Conservation (phyloP, 92 coral and sea anemone species). For the Porites evermanni region DNA sequence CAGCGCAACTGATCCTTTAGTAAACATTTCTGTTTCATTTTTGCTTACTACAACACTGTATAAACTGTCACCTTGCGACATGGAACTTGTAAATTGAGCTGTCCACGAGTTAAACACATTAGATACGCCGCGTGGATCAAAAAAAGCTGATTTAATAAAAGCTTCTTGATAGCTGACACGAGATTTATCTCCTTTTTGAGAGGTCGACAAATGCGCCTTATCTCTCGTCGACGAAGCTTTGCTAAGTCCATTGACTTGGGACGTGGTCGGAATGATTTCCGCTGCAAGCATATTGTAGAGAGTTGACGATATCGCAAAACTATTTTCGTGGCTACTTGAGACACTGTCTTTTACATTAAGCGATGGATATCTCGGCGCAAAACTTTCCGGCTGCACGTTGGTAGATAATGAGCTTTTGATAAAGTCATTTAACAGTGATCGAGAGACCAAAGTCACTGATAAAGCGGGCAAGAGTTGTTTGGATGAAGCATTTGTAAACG, state of each 20-base stretch:
- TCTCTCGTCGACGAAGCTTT: not conserved
- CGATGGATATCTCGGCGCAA: not conserved
- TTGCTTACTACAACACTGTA: not conserved
- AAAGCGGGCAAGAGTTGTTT: constrained; percentile 1
- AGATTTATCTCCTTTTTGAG: constrained; percentile 24
- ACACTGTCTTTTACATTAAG: not conserved
- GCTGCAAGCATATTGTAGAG: not conserved
- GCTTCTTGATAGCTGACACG: constrained; percentile 10
- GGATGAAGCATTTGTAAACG: not conserved
- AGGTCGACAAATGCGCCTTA: constrained; percentile 15
- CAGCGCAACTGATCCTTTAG: constrained; percentile 18
- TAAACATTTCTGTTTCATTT: constrained; percentile 19
- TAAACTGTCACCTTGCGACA: too few relatives aligned
- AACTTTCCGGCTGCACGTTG: not conserved
- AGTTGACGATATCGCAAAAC: constrained; percentile 4
- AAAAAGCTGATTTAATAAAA: constrained; percentile 20
- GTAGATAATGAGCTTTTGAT: not conserved
- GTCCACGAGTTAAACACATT: not conserved
- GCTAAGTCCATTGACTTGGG: constrained; percentile 7
- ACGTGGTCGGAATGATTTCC: constrained; percentile 25
- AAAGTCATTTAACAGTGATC: not conserved
- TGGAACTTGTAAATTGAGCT: constrained; percentile 23
- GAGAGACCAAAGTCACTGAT: not conserved
- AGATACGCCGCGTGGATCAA: not conserved
- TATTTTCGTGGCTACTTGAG: not conserved